Percentiles rank a stretch among this genome's conserved stretches.
phyloP scores from a whole-genome alignment of 2,113 vertebrate species.

The Peromyscus californicus region DNA sequence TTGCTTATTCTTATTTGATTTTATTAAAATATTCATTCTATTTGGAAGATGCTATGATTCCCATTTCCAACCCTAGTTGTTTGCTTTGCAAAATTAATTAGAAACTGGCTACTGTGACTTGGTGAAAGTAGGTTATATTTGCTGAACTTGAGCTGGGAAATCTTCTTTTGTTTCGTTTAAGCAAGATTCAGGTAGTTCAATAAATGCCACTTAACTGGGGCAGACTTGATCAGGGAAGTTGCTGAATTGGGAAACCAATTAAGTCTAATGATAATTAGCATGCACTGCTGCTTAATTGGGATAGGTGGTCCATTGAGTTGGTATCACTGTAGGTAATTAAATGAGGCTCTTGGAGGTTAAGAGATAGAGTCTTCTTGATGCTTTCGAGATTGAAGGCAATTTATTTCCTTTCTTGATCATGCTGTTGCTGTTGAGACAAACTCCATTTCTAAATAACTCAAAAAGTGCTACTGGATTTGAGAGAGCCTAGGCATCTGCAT shows the following conservation, averaged over 20 bases:
- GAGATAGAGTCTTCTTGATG: constrained; percentile 75
- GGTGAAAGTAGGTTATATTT: constrained; percentile 71
- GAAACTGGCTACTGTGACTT: constrained; percentile 73
- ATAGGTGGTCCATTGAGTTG: constrained; percentile 82
- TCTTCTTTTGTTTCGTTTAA: constrained; percentile 80
- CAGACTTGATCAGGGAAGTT: constrained; percentile 80
- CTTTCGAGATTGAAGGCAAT: constrained; percentile 75
- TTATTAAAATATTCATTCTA: constrained; percentile 68
- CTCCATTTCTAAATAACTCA: constrained; percentile 44
- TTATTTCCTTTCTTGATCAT: constrained; percentile 75
- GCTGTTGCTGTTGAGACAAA: constrained; percentile 44
- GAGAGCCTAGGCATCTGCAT: constrained; percentile 53
- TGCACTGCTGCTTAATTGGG: constrained; percentile 77
- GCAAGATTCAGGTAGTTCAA: constrained; percentile 83
- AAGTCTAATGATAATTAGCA: constrained; percentile 83
- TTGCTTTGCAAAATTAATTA: constrained; percentile 78
- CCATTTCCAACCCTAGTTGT: constrained; percentile 20
- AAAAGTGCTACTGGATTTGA: constrained; percentile 68
- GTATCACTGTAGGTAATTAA: constrained; percentile 81
- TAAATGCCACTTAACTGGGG: constrained; percentile 80
- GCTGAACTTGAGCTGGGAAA: constrained; percentile 69
- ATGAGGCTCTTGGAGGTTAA: constrained; percentile 76
- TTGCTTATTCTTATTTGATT: constrained; percentile 64
- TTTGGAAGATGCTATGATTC: constrained; percentile 45
- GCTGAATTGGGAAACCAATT: constrained; percentile 84